These are phyloP conservation scores for Lophius piscatorius DNA, from an alignment of 2,113 vertebrate genomes.

Conservation along the genomic window DNA sequence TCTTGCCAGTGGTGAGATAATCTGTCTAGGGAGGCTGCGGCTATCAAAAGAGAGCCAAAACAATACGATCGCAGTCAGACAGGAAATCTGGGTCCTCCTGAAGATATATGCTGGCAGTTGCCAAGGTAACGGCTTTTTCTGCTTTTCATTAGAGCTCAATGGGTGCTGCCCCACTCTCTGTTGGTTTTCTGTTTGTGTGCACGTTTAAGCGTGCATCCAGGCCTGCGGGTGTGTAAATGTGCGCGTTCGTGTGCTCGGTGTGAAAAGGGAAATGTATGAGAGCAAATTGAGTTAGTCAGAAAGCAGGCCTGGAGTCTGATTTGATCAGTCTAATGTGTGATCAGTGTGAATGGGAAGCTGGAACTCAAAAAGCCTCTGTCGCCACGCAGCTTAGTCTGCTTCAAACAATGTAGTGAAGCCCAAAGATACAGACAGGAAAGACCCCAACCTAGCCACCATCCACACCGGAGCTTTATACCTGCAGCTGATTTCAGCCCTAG, in stretches of 20 bases:
- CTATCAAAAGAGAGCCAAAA: constrained; percentile 65
- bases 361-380: constrained; percentile 58
- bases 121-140: constrained; percentile 72
- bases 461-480: too few relatives aligned
- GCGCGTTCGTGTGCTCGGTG: constrained; percentile 35
- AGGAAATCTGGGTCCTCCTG: constrained; percentile 73
- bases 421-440: constrained; percentile 27
- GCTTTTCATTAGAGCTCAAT: constrained; percentile 74
- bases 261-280: constrained; percentile 68
- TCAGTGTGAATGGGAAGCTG: constrained; percentile 72
- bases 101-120: constrained; percentile 73
- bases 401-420: constrained; percentile 47
- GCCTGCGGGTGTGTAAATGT: constrained; percentile 11
- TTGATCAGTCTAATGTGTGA: constrained; percentile 77
- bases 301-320: constrained; percentile 74
- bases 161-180: constrained; percentile 68
- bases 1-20: constrained; percentile 58
- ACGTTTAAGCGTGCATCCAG: constrained; percentile 17
- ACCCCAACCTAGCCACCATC: background rate
- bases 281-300: constrained; percentile 76
- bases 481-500: too few relatives aligned
- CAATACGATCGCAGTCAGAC: constrained; percentile 63
- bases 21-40: constrained; percentile 57
- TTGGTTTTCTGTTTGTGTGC: constrained; percentile 49
- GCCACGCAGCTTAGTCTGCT: constrained; percentile 56